These are phyloP conservation scores for Sarcophaga rosellei DNA, from an alignment of 2,888 invertebrate genomes.

Conservation along the genomic window DNA sequence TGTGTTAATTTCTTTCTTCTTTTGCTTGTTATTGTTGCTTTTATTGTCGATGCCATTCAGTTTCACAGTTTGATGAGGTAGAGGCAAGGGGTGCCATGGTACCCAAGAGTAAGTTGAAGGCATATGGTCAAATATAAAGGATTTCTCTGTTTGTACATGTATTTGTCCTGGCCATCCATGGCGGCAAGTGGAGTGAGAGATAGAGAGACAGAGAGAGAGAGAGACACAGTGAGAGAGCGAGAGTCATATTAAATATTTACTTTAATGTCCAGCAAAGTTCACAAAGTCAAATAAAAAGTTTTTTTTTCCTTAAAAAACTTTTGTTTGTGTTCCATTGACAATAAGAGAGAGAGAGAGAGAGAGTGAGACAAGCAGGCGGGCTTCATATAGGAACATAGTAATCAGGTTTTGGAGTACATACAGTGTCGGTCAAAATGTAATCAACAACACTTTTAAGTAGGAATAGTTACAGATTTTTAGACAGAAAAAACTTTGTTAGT, in stretches of 20 bases:
- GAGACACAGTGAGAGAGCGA: background rate
- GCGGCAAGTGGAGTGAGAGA: background rate
- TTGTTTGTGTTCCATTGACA: background rate
- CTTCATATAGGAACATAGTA: too few relatives aligned
- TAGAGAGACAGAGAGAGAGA: too few relatives aligned
- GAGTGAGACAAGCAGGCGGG: background rate
- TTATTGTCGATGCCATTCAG: background rate
- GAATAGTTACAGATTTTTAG: too few relatives aligned
- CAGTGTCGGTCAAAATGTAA: too few relatives aligned
- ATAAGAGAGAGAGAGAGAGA: background rate
- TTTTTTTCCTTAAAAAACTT: background rate
- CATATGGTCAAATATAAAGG: background rate
- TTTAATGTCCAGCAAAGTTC: constrained; percentile 59
- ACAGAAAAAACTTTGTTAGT: too few relatives aligned
- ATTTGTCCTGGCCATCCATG: constrained; percentile 14
- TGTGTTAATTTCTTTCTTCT: constrained; percentile 32
- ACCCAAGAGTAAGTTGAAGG: background rate
- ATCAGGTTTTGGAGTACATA: too few relatives aligned
- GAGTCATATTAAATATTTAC: constrained; percentile 61
- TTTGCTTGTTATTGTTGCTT: constrained; percentile 6
- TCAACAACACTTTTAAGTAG: too few relatives aligned
- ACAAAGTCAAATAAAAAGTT: constrained; percentile 56
- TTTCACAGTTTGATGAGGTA: background rate
- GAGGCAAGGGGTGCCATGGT: background rate
- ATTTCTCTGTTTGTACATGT: constrained; percentile 4